phyloP scores from a whole-genome alignment of 2,113 vertebrate species.

The Hypocryptadius cinnamomeus region DNA sequence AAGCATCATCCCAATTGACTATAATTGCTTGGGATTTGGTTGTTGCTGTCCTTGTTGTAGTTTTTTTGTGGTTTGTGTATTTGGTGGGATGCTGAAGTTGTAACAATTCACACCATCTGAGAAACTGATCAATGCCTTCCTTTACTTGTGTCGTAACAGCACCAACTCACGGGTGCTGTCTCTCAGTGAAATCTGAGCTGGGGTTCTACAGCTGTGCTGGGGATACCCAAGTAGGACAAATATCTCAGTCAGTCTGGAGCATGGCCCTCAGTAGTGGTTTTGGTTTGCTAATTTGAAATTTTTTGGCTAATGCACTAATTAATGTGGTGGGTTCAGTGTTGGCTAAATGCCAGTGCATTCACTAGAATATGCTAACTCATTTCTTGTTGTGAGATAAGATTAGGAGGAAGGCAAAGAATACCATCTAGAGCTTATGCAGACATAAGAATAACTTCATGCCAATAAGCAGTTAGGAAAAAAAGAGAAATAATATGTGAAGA shows the following conservation, averaged over 20 bases:
- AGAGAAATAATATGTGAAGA: neutral
- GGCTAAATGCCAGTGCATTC: neutral
- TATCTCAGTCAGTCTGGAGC: neutral
- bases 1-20: neutral
- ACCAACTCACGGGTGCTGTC: rapidly evolving
- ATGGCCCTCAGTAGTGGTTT: neutral
- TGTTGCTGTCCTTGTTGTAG: neutral
- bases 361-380: neutral
- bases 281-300: neutral
- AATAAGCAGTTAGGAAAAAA: neutral
- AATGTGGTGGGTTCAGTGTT: neutral
- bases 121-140: neutral
- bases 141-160: neutral
- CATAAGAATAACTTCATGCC: neutral
- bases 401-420: neutral
- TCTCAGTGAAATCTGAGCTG: neutral
- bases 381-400: neutral
- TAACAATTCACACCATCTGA: neutral
- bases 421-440: neutral
- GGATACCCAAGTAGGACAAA: rapidly evolving
- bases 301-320: neutral
- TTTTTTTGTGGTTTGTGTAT: neutral
- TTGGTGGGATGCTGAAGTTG: neutral
- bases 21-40: rapidly evolving
- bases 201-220: neutral